Evolutionary conservation across 2,797 vertebrate genomes (phyloP).

Genomic region (Eulemur mongoz): DNA sequence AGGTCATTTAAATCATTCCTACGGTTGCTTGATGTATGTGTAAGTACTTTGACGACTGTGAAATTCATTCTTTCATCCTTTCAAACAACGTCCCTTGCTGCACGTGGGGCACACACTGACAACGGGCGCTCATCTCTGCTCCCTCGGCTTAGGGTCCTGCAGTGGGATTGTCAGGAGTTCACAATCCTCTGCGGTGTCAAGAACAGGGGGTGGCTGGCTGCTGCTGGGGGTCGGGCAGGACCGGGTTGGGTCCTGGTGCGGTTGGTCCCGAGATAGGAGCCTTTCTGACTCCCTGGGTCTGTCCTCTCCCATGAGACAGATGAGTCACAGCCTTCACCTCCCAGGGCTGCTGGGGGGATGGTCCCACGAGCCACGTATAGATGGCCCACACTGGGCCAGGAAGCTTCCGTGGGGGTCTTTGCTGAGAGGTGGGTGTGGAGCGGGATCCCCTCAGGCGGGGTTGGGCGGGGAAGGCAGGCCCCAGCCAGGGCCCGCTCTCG

Average conservation of each 20-base stretch:
- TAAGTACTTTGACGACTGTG: neutral
- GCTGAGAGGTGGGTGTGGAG: neutral
- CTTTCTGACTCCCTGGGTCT: neutral
- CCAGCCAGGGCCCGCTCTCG: neutral
- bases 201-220: neutral
- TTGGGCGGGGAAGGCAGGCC: neutral
- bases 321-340: neutral
- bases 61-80: neutral
- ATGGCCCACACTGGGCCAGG: rapidly evolving
- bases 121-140: neutral
- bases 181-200: neutral
- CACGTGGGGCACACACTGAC: rapidly evolving
- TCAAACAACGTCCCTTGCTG: rapidly evolving
- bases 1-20: neutral
- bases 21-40: neutral
- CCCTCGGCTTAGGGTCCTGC: neutral
- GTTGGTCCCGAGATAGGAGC: neutral
- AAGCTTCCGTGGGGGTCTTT: neutral
- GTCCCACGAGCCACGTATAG: neutral
- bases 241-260: rapidly evolving
- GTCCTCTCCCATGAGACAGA: neutral
- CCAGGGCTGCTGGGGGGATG: too few species aligned
- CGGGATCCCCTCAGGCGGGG: neutral
- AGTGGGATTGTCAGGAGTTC: neutral
- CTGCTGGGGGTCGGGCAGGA: neutral